Evolutionary conservation across 92 coral and sea anemone species (phyloP), one percentile per base, ranked within the genome.

Genomic region (Meandrina meandrites): DNA sequence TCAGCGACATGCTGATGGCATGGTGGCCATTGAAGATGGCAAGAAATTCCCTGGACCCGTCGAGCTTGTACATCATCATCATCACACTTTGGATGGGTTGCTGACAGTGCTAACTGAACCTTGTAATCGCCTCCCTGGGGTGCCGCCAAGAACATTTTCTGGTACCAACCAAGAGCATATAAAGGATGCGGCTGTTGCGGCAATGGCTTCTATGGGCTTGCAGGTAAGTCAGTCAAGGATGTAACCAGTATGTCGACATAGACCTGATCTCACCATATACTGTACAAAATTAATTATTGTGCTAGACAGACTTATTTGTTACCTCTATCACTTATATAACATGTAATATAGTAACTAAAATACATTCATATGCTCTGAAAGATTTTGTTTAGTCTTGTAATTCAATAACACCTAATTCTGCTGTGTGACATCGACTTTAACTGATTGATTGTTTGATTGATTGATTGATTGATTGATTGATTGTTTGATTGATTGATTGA

Each of bases 11-110:
- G n/a, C 96, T 28, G 98, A 97, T 58, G 99, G 99, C 0, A 90
- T 86, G 75, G 94, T 93, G 12, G 97, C 97, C 21, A 97, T 97
- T 24, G 98, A 97, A 78, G 99, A 97, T 90, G 99, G 99, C 0
- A 95, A 94, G 30, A 93, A 89, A 5, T 97, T 97, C 72, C 78
- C 84, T 18, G 98, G 96, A 24, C 99, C 99, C 19, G 96, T 95
- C 37, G 98, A 97, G 88, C 90, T 97, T 27, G 95, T 97, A 14
- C 89, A 86, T 24, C 94, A 97, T 89, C 98, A 97, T 76, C 83
- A 81, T 27, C 58, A 78, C 9, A 89, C 86, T 56, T 91, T 95
- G 31, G 99, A 96, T 90, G 99, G 99, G 10, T 84, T 97, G 56
- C 75, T 97, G 88, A 81, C 96, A 57, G 93, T 79, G 67, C 76